These are phyloP conservation scores for Pardalotus punctatus DNA, from an alignment of 2,113 vertebrate species.

Conservation along the genomic window DNA sequence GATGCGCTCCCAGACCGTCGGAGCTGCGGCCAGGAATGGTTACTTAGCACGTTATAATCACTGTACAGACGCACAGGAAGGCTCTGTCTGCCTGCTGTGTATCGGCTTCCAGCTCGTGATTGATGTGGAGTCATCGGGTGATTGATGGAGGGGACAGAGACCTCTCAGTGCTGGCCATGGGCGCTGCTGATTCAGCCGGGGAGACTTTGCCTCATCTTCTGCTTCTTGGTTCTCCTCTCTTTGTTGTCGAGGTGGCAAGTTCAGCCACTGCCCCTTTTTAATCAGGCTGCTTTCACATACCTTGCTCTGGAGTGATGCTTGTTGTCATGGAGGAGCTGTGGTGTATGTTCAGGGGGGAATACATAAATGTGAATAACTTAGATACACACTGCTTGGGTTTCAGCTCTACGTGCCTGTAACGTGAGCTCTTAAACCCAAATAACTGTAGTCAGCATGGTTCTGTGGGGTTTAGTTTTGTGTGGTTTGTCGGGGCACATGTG, in stretches of 20 bases:
- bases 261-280: not conserved
- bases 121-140: too few species aligned
- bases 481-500: not conserved
- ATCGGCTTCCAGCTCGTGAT: not conserved
- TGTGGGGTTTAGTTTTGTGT: not conserved
- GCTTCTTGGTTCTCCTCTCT: accelerated
- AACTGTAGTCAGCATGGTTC: accelerated
- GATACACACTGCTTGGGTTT: accelerated
- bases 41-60: accelerated
- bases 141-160: accelerated
- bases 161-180: accelerated
- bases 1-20: accelerated
- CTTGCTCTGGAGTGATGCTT: not conserved
- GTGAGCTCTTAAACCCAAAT: accelerated
- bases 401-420: accelerated
- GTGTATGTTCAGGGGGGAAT: not conserved
- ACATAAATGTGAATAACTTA: accelerated
- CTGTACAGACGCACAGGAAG: too few species aligned
- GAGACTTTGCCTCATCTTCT: accelerated
- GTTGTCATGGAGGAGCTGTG: accelerated
- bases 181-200: not conserved
- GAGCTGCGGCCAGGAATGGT: not conserved
- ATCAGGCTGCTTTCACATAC: accelerated
- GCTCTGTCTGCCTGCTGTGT: accelerated
- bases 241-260: not conserved